Conservation (phyloP, 2,888 invertebrate species). For the Epinotia bilunana region DNA sequence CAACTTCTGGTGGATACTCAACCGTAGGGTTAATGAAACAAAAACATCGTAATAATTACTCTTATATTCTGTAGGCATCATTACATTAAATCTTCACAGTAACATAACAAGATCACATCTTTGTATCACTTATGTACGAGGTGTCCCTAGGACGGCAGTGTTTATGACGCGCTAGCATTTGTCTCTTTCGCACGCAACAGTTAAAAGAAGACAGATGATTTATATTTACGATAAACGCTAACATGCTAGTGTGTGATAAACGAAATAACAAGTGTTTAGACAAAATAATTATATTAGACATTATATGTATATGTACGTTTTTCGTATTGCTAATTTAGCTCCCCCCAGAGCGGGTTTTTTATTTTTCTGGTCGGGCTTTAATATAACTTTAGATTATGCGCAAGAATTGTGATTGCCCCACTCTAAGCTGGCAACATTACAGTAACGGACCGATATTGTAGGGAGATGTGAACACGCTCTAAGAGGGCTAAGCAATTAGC, state of each 20-base stretch:
- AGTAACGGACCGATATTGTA: no score
- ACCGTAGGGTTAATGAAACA: not conserved
- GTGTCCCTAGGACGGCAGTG: not conserved
- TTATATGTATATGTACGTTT: no score
- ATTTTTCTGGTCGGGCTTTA: no score
- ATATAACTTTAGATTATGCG: no score
- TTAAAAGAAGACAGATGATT: no score
- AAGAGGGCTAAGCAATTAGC: no score
- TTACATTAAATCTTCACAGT: slow-evolving; percentile 26
- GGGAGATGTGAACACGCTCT: no score
- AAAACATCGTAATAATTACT: slow-evolving; percentile 18
- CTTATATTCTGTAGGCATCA: slow-evolving; percentile 27
- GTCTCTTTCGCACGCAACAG: not conserved
- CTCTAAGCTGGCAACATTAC: no score
- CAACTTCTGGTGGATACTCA: no score
- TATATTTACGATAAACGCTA: not conserved
- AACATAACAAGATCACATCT: slow-evolving; percentile 38
- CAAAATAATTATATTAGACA: not conserved
- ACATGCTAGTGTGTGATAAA: not conserved
- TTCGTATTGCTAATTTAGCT: no score
- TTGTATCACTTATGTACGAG: slow-evolving; percentile 35
- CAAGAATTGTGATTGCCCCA: no score
- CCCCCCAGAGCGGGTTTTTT: no score
- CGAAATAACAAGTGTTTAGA: slow-evolving; percentile 1
- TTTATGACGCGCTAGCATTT: not conserved